phyloP scores from a whole-genome alignment of 2,888 invertebrate species.

The Ectobius pallidus region DNA sequence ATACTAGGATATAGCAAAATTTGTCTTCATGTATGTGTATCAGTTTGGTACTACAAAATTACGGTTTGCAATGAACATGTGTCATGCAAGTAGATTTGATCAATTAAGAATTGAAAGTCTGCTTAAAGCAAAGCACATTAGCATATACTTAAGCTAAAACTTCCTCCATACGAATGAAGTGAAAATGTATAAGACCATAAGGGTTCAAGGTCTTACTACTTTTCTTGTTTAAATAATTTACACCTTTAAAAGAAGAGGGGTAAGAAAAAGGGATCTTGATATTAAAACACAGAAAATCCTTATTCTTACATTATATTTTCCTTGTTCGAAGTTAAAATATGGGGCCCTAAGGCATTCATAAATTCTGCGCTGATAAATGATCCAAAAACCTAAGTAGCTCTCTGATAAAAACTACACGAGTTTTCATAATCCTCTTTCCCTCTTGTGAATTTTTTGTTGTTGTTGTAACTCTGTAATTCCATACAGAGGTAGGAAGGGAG shows the following conservation, averaged over 20 bases:
- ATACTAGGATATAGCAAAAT: no score
- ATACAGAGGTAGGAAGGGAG: not conserved
- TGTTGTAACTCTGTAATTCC: slow-evolving; percentile 16
- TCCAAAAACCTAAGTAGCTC: slow-evolving; percentile 8
- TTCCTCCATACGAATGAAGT: not conserved
- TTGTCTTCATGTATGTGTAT: no score
- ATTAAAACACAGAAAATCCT: not conserved
- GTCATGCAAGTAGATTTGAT: no score
- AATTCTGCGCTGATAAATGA: slow-evolving; percentile 26
- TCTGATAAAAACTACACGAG: slow-evolving; percentile 24
- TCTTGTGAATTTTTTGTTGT: slow-evolving; percentile 18
- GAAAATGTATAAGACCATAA: no score
- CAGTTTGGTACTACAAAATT: no score
- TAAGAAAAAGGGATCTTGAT: not conserved
- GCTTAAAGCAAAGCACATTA: no score
- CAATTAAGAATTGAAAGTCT: no score
- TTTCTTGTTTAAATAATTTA: slow-evolving; percentile 16
- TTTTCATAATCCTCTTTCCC: slow-evolving; percentile 28
- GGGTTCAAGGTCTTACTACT: not conserved
- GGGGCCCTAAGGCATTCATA: slow-evolving; percentile 17
- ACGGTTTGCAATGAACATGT: no score
- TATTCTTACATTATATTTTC: not conserved
- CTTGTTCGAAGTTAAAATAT: not conserved
- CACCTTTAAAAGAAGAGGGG: not conserved
- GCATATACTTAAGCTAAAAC: no score